Evolutionary conservation across 2,888 invertebrate genomes (phyloP).

Genomic region (Crematogaster levior): DNA sequence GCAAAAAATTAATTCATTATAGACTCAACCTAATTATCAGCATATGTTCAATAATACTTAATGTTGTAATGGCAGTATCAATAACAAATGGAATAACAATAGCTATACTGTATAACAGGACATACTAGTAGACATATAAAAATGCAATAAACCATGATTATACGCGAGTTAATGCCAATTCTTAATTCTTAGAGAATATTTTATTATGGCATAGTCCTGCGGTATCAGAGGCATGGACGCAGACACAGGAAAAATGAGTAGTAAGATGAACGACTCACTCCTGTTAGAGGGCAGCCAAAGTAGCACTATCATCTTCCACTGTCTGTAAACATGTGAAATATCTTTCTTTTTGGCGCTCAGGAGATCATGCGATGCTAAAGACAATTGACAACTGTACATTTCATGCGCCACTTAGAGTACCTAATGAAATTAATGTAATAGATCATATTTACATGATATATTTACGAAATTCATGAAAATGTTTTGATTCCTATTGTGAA

Average conservation of each 20-base stretch:
- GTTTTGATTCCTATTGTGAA: neutral
- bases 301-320: conserved; percentile 85
- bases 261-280: conserved; percentile 82
- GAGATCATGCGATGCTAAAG: conserved; percentile 80
- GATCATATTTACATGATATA: conserved; percentile 50
- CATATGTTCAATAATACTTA: conserved; percentile 71
- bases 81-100: conserved; percentile 79
- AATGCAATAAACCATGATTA: conserved; percentile 73
- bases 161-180: conserved; percentile 65
- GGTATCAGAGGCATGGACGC: conserved; percentile 77
- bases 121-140: conserved; percentile 72
- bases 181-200: conserved; percentile 67
- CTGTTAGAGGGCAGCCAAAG: conserved; percentile 85
- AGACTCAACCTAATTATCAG: conserved; percentile 67
- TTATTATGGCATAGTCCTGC: conserved; percentile 75
- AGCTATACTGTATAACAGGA: conserved; percentile 75
- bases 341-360: conserved; percentile 80
- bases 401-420: conserved; percentile 81
- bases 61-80: conserved; percentile 81
- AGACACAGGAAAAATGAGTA: conserved; percentile 79
- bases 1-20: conserved; percentile 65
- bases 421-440: conserved; percentile 57
- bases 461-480: conserved; percentile 50
- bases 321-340: conserved; percentile 85
- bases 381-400: conserved; percentile 81